Conservation (phyloP, 2,888 invertebrate species). For the Melipona beecheii region DNA sequence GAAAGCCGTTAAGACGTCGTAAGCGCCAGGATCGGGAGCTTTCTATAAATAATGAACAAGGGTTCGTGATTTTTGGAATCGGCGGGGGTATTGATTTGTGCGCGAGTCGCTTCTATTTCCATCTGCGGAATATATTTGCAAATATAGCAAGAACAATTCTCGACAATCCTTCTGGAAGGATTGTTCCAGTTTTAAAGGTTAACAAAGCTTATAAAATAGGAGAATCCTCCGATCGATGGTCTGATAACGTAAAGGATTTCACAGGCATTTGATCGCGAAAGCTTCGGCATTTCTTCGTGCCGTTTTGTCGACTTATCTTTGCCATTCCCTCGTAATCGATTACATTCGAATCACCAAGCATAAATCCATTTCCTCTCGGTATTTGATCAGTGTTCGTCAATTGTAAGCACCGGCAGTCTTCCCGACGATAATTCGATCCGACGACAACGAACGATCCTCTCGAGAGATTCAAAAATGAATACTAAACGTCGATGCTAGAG, state of each 20-base stretch:
- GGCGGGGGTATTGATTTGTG: background rate
- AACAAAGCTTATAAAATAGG: background rate
- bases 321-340: background rate
- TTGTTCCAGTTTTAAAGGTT: background rate
- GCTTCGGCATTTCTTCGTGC: background rate
- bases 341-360: slow-evolving; percentile 18
- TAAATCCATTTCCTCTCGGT: slow-evolving; percentile 20
- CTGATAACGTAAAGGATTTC: slow-evolving; percentile 3
- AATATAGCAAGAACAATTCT: background rate
- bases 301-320: background rate
- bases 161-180: background rate
- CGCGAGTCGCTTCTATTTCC: background rate
- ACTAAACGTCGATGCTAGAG: slow-evolving; percentile 42
- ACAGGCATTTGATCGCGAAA: slow-evolving; percentile 19
- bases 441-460: slow-evolving; percentile 32
- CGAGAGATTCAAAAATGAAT: slow-evolving; percentile 47
- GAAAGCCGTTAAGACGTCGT: slow-evolving; percentile 68
- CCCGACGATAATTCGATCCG: slow-evolving; percentile 6
- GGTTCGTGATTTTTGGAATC: slow-evolving; percentile 1
- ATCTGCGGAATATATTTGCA: background rate
- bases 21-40: slow-evolving; percentile 67
- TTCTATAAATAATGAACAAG: slow-evolving; percentile 53
- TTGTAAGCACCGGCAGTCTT: background rate
- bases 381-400: slow-evolving; percentile 18
- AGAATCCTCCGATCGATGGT: background rate